These are phyloP conservation scores for Ischnura elegans DNA, from an alignment of 2,888 invertebrate genomes.

Conservation along the genomic window DNA sequence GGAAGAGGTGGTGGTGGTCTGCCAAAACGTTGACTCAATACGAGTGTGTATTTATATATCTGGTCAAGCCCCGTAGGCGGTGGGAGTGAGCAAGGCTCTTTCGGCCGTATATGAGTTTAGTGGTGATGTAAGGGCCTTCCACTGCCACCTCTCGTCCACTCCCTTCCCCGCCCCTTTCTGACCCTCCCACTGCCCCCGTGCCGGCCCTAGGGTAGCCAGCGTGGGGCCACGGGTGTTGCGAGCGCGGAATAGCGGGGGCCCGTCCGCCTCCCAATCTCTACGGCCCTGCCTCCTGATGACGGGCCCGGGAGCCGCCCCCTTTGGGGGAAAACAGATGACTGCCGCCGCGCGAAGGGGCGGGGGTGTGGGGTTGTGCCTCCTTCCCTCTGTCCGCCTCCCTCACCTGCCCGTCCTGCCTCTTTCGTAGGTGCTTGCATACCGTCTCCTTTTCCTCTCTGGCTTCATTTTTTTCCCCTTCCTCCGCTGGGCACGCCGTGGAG, in stretches of 20 bases:
- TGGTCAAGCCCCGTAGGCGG: background rate
- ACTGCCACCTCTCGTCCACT: background rate
- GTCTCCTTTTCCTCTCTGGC: background rate
- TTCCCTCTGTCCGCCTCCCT: background rate
- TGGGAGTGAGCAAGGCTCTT: too few relatives aligned
- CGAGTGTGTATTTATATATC: background rate
- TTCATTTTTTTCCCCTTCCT: background rate
- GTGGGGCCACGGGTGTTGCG: background rate
- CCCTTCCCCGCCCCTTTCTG: background rate
- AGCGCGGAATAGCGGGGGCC: constrained; percentile 40
- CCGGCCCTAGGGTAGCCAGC: background rate
- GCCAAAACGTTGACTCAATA: background rate
- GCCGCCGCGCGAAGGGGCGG: constrained; percentile 16
- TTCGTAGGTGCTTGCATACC: background rate
- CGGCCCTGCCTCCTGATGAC: constrained; percentile 51
- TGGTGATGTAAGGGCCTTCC: background rate
- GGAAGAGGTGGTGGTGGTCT: too few relatives aligned
- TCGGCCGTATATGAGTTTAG: too few relatives aligned
- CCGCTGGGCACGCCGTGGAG: background rate
- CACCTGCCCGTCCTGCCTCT: background rate
- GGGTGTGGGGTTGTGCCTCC: background rate
- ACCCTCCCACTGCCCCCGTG: constrained; percentile 41
- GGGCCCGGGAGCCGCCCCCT: constrained; percentile 59
- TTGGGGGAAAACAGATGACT: constrained; percentile 61
- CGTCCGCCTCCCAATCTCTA: constrained; percentile 21